These are phyloP conservation scores for Epistrophella euchroma DNA, from an alignment of 2,888 invertebrate species.

Conservation along the genomic window DNA sequence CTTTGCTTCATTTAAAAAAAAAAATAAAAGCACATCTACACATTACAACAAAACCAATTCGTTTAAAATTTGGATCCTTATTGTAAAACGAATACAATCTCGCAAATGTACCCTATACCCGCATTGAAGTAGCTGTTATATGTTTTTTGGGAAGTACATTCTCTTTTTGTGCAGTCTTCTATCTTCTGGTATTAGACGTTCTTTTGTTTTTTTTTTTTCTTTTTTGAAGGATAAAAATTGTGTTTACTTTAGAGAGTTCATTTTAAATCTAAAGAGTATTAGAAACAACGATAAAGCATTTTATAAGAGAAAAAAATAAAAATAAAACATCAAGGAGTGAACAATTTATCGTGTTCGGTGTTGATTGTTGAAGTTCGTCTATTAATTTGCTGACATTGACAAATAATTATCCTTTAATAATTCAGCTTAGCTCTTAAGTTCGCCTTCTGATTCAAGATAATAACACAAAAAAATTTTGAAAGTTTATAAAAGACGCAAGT, in stretches of 20 bases:
- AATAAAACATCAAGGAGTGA: constrained; percentile 3
- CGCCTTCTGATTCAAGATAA: background rate
- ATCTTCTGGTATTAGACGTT: no score
- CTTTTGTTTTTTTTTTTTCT: background rate
- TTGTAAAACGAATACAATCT: constrained; percentile 15
- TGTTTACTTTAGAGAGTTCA: background rate
- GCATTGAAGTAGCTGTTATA: constrained; percentile 42
- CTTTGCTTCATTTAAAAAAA: constrained; percentile 16
- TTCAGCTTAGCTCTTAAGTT: background rate
- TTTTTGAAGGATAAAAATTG: background rate
- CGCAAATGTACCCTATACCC: constrained; percentile 42
- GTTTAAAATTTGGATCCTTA: constrained; percentile 40
- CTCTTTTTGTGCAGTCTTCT: constrained; percentile 50
- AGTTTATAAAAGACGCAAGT: background rate
- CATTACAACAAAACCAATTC: constrained; percentile 8
- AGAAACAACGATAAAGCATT: constrained; percentile 25
- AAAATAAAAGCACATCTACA: constrained; percentile 10
- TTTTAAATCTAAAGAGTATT: background rate
- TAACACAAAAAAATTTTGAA: background rate
- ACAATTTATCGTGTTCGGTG: constrained; percentile 52
- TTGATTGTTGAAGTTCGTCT: constrained; percentile 52
- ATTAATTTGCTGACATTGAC: constrained; percentile 67
- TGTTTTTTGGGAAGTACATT: constrained; percentile 50
- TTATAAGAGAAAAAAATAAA: background rate
- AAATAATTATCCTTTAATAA: constrained; percentile 61